Conservation (phyloP, 2,888 invertebrate genomes). For the Drosophila leonis region DNA sequence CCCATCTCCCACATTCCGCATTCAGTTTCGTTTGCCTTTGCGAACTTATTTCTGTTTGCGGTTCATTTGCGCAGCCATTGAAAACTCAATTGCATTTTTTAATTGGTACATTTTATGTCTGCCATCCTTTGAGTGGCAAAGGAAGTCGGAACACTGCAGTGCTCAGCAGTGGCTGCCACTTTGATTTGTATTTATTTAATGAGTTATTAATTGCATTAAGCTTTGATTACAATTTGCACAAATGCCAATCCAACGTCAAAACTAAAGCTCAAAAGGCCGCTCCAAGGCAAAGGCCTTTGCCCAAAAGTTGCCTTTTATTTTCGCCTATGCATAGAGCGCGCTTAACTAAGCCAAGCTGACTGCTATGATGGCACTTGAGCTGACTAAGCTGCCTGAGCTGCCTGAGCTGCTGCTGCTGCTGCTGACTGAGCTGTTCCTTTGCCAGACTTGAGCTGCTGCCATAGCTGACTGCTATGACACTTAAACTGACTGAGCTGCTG, state of each 20-base stretch:
- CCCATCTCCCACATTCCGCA: background rate
- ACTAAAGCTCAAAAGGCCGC: constrained; percentile 22
- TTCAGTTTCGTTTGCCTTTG: constrained; percentile 10
- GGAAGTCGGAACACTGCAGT: constrained; percentile 26
- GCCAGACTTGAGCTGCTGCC: background rate
- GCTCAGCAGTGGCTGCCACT: constrained; percentile 49
- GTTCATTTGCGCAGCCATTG: constrained; percentile 75
- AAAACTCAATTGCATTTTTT: constrained; percentile 75
- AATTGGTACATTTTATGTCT: constrained; percentile 80
- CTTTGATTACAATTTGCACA: constrained; percentile 42
- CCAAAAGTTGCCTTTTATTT: background rate
- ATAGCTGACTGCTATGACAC: background rate
- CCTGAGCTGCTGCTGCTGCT: background rate
- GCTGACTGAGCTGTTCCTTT: background rate
- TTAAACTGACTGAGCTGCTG: too few species aligned
- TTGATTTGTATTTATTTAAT: constrained; percentile 81
- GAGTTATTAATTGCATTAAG: constrained; percentile 81
- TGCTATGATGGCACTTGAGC: background rate
- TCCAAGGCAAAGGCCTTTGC: constrained; percentile 15
- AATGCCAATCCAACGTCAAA: background rate
- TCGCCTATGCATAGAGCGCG: background rate
- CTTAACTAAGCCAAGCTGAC: background rate
- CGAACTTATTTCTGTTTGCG: constrained; percentile 55
- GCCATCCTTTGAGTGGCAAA: constrained; percentile 68
- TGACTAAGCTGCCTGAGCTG: too few species aligned